Conservation (phyloP, 2,797 vertebrate genomes). For the Champsocephalus esox region DNA sequence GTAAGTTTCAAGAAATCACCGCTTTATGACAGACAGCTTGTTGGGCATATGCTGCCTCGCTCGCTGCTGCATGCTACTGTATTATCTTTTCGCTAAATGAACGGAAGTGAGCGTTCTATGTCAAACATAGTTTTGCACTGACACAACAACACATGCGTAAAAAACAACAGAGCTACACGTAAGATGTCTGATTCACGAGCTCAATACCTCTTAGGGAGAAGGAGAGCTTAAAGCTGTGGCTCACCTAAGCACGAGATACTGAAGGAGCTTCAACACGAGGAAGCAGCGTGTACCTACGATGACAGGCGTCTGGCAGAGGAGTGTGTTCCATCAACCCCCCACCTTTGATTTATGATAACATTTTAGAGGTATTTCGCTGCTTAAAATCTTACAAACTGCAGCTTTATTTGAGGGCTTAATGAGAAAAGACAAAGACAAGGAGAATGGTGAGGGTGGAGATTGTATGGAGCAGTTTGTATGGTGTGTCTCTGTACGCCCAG, state of each 20-base stretch:
- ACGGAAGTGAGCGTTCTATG: slow-evolving; percentile 62
- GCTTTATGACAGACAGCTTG: slow-evolving; percentile 74
- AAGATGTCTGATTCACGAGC: slow-evolving; percentile 60
- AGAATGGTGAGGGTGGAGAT: slow-evolving; percentile 49
- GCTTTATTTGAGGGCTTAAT: slow-evolving; percentile 79
- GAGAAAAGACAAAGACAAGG: slow-evolving; percentile 63
- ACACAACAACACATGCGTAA: slow-evolving; percentile 66
- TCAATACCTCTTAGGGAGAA: slow-evolving; percentile 41
- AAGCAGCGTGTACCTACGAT: slow-evolving; percentile 56
- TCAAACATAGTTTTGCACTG: slow-evolving; percentile 73
- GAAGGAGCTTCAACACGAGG: slow-evolving; percentile 41
- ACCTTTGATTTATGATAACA: slow-evolving; percentile 57
- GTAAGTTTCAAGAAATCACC: slow-evolving; percentile 78
- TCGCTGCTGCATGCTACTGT: slow-evolving; percentile 65
- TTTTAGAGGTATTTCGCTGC: slow-evolving; percentile 75
- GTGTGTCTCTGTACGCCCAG: slow-evolving; percentile 70
- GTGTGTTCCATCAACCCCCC: slow-evolving; percentile 49
- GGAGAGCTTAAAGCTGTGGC: slow-evolving; percentile 70
- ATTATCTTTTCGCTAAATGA: slow-evolving; percentile 63
- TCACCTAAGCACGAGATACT: slow-evolving; percentile 48
- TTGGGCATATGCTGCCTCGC: slow-evolving; percentile 63
- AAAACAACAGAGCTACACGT: slow-evolving; percentile 70
- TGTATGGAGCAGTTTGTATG: slow-evolving; percentile 73
- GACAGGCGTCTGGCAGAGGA: slow-evolving; percentile 54
- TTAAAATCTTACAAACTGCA: slow-evolving; percentile 82